These are phyloP conservation scores for Bathynomus jamesi DNA, from an alignment of 1,140 invertebrate genomes.

Conservation along the genomic window DNA sequence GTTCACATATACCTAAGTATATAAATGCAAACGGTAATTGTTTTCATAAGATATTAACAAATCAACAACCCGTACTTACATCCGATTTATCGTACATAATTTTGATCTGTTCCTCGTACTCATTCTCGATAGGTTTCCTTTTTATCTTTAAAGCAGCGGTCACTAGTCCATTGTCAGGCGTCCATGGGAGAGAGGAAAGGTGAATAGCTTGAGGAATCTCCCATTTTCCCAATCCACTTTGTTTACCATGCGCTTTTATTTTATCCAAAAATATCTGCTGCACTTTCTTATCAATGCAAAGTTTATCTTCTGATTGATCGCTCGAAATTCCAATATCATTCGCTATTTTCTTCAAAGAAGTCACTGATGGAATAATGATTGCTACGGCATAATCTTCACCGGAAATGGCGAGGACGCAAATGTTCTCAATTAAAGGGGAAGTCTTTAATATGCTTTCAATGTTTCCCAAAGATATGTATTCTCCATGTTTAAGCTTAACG, in stretches of 20 bases:
- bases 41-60: too few relatives aligned
- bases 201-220: slow-evolving; percentile 88
- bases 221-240: slow-evolving; percentile 66
- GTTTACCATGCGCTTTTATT: slow-evolving; percentile 37
- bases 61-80: too few relatives aligned
- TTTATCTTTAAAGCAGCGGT: slow-evolving; percentile 97
- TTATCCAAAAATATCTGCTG: slow-evolving; percentile 35
- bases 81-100: slow-evolving; percentile 73
- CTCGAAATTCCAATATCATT: slow-evolving; percentile 33
- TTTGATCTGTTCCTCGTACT: slow-evolving; percentile 82
- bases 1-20: too few relatives aligned
- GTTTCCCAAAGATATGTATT: slow-evolving; percentile 50
- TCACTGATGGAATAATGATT: slow-evolving; percentile 46
- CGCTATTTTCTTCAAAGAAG: slow-evolving; percentile 39
- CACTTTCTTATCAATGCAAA: slow-evolving; percentile 43
- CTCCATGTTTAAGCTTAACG: slow-evolving; percentile 53
- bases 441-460: slow-evolving; percentile 51
- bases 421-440: slow-evolving; percentile 48
- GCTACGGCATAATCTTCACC: slow-evolving; percentile 46
- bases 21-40: too few relatives aligned
- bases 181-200: slow-evolving; percentile 84
- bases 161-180: slow-evolving; percentile 88
- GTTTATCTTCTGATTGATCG: slow-evolving; percentile 36
- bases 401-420: slow-evolving; percentile 46
- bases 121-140: slow-evolving; percentile 87